A percentile compares a stretch with the other conserved stretches of the same genome.
These are phyloP conservation scores for Vollenhovia emeryi DNA, from an alignment of 1,140 invertebrate species.

Conservation along the genomic window DNA sequence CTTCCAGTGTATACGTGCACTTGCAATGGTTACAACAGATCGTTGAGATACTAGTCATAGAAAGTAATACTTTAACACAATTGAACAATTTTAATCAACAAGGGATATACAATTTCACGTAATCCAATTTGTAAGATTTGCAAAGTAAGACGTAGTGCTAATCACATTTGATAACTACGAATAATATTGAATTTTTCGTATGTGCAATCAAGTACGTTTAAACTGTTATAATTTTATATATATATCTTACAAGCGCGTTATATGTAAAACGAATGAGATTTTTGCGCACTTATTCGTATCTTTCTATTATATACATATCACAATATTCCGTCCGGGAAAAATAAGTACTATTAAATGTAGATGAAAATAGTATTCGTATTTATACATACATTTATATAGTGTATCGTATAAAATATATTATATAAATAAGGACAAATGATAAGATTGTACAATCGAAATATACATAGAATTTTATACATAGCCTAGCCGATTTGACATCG, in stretches of 20 bases:
- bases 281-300: conserved; percentile 27
- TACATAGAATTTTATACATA: conserved; percentile 38
- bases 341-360: conserved; percentile 1
- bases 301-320: conserved; percentile 21
- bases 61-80: not conserved
- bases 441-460: conserved; percentile 30
- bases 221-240: conserved; percentile 32
- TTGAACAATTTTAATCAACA: conserved; percentile 5
- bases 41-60: not conserved
- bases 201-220: not conserved
- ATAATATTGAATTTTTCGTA: conserved; percentile 2
- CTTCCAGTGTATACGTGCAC: conserved; percentile 28
- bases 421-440: conserved; percentile 9
- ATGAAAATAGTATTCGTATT: conserved; percentile 39
- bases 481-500: conserved; percentile 8
- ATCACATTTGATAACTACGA: not conserved
- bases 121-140: conserved; percentile 33
- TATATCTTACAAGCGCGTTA: conserved; percentile 1
- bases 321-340: conserved; percentile 5
- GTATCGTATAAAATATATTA: conserved; percentile 14
- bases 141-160: not conserved
- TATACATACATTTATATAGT: conserved; percentile 36
- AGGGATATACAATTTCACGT: conserved; percentile 36
- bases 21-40: not conserved
- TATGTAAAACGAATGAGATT: not conserved